Percentiles rank a stretch among this genome's conserved stretches.
Conservation (phyloP, 2,888 invertebrate species). For the Amphimallon solstitiale region DNA sequence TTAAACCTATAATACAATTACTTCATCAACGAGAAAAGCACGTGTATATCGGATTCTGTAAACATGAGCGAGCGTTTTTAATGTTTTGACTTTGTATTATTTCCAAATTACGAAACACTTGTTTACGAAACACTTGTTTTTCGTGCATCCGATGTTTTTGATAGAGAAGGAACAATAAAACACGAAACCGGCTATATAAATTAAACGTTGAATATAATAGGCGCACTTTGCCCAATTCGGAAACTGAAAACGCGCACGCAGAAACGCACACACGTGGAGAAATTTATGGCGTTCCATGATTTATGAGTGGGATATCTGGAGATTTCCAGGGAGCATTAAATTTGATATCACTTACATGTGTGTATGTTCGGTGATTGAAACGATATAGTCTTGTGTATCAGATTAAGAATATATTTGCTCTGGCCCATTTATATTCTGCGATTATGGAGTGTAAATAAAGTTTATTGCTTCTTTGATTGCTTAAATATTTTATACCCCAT, state of each 20-base stretch:
- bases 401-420: no score
- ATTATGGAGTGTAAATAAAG: no score
- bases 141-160: neutral
- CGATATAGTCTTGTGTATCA: neutral
- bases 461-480: no score
- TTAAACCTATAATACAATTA: no score
- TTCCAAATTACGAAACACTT: no score
- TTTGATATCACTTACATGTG: constrained; percentile 18
- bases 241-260: neutral
- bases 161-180: constrained; percentile 9
- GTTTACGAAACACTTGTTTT: no score
- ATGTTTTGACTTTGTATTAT: no score
- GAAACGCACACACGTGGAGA: constrained; percentile 9
- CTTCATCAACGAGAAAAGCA: no score
- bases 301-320: constrained; percentile 29
- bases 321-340: constrained; percentile 29
- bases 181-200: constrained; percentile 17
- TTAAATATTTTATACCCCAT: no score
- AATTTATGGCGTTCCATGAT: constrained; percentile 28
- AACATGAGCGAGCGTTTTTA: no score
- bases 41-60: no score
- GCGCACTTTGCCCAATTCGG: constrained; percentile 12
- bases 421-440: no score
- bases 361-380: constrained; percentile 7
- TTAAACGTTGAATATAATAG: constrained; percentile 5